Conservation (phyloP, 1,140 invertebrate species). For the Bombus fervidus region DNA sequence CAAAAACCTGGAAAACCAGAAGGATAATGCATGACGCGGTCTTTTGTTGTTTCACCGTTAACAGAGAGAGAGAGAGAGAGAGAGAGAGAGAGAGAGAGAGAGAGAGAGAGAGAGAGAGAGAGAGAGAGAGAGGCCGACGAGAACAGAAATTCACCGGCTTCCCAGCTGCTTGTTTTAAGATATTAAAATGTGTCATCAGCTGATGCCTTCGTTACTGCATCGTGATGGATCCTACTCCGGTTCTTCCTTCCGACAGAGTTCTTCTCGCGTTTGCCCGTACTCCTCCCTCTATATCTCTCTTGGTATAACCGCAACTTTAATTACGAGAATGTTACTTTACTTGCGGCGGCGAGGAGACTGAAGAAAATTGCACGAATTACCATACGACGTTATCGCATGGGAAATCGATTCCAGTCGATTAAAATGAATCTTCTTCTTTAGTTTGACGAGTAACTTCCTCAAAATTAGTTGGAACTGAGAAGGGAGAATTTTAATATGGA, state of each 20-base stretch:
- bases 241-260: conserved; percentile 39
- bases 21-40: conserved; percentile 76
- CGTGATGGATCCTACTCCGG: conserved; percentile 69
- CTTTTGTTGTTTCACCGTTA: conserved; percentile 70
- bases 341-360: background rate
- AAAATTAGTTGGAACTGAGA: conserved; percentile 5
- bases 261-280: conserved; percentile 9
- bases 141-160: conserved; percentile 52
- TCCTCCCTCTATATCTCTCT: background rate
- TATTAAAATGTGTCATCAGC: conserved; percentile 81
- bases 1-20: conserved; percentile 72
- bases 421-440: conserved; percentile 15
- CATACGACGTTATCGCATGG: conserved; percentile 41
- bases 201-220: conserved; percentile 77
- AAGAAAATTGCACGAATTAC: conserved; percentile 43
- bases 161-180: conserved; percentile 76
- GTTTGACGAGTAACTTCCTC: background rate
- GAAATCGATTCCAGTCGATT: conserved; percentile 44
- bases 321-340: conserved; percentile 59
- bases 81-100: too few species aligned
- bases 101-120: too few species aligned
- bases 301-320: conserved; percentile 57
- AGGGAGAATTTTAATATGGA: background rate
- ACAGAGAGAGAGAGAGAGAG: conserved; percentile 34
- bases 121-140: conserved; percentile 26